Evolutionary conservation across 2,797 vertebrate genomes (phyloP), one percentile per base, ranked within the genome.

Genomic region (Megaceryle alcyon): DNA sequence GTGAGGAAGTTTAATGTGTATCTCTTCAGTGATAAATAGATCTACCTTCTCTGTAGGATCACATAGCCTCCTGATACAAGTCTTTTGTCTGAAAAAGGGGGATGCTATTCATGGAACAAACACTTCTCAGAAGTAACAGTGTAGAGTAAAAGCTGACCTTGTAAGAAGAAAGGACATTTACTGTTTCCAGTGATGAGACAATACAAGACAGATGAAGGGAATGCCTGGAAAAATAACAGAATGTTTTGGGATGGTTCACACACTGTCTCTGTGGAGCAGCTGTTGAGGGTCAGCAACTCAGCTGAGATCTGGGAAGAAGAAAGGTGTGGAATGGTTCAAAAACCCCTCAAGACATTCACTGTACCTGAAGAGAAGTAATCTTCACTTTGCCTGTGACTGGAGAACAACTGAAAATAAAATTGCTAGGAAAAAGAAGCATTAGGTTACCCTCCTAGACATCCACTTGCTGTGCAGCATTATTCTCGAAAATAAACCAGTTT

Each of bases 1-100:
- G 5, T 78, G 69, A 71, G 48, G 39, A 86, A 19, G 21, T 80
- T 92, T 88, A 90, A 83, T 63, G 43, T 46, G 17, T 46, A 68
- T 46, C 57, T 77, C 44, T 75, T 81, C 33, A 33, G 56, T 48
- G 73, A 81, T 43, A 90, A 93, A 94, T 49, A 94, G 85, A 88
- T 81, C 44, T 56, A 61, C 59, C 14, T 88, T 88, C 49, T 88
- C n/a, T 75, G 39, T n/a, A 72, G 44, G 33, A 86, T 75, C 1
- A 2, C n/a, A 35, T 31, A 61, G 18, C 6, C 11, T 88, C 43
- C 31, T 60, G 72, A 72, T 86, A 79, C 0, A 9, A 93, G 28
- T 20, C 31, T 81, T 93, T 69, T 84, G 53, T 81, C 70, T 82
- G 39, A 88, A 90, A 90, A 87, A 90, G 35, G 26, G 91, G 12